phyloP scores from a whole-genome alignment of 2,113 vertebrate genomes.

The Sinocyclocheilus grahami region DNA sequence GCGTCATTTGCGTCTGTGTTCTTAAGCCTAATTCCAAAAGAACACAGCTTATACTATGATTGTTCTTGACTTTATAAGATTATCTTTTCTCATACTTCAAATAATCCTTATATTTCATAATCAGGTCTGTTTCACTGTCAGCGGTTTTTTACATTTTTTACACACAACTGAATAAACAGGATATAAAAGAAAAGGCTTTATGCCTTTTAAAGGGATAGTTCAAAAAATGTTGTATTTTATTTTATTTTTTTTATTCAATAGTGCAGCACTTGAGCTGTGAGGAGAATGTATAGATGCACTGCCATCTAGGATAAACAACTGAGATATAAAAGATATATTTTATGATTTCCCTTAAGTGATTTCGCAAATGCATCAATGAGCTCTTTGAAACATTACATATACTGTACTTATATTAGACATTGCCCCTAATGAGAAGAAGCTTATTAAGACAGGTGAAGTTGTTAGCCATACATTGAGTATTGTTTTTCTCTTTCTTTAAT shows the following conservation, averaged over 20 bases:
- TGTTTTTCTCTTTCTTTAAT: conserved; percentile 55
- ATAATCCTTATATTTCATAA: conserved; percentile 21
- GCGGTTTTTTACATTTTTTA: not conserved
- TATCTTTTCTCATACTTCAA: conserved; percentile 12
- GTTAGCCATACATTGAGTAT: conserved; percentile 53
- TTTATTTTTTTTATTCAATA: not conserved
- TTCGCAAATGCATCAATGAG: not conserved
- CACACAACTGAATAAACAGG: not conserved
- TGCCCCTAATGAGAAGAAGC: conserved; percentile 27
- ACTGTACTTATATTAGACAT: not conserved
- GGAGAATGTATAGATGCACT: not conserved
- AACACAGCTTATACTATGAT: conserved; percentile 1
- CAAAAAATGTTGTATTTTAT: not conserved
- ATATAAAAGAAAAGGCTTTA: not conserved
- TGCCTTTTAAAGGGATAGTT: not conserved
- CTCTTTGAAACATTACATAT: conserved; percentile 35
- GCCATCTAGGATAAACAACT: not conserved
- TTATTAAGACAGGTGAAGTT: conserved; percentile 49
- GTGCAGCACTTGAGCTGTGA: not conserved
- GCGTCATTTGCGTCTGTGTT: not conserved
- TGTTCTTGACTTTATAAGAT: conserved; percentile 1
- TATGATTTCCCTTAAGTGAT: not conserved
- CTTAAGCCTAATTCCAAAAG: conserved; percentile 1
- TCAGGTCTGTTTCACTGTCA: conserved; percentile 2
- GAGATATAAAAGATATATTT: not conserved